Base-by-base conservation (phyloP, 1,140 invertebrate genomes). In the Acromyrmex echinatior region DNA sequence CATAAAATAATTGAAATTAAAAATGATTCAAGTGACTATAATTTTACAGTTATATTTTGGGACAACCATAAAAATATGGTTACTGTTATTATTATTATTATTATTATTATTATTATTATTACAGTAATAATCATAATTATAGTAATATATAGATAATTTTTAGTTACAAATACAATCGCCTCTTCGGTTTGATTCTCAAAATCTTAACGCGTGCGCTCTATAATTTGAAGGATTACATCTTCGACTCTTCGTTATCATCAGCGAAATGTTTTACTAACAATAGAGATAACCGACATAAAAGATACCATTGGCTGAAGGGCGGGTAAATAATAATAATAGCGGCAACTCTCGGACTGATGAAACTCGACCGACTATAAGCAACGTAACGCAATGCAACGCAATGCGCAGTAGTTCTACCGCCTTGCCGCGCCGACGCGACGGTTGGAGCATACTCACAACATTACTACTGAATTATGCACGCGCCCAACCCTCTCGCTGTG, bases 391-490 rank as follows among this genome's bases (percentile, higher is more conserved):
- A 25, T 12, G n/a, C n/a, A 49, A 39, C 65, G 16, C 51, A 56
- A 39, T 18, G 31, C 53, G 18, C 58, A 31, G 14, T 18, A 31
- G 14, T 18, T 65, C 6, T 49, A 65, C 25, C 56, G 16, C n/a
- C 31, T 35, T 35, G 31, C 31, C 31, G 31, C 31, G 31, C 39
- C 9, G 39, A 45, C 39, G 39, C n/a, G 31, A 7, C 28, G n/a
- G 45, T 77, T 65, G 51, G 25, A 66, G 85, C 73, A 21, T 74
- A 77, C 88, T 81, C 86, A 65, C 53, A 70, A 68, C 86, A 88
- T 92, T 91, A 92, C 82, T 63, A 86, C 71, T 92, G 87, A 92
- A 92, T 92, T 92, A 92, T 92, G 91, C 91, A 92, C 91, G 78
- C 81, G 66, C 77, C 56, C 35, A 66, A 88, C 73, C 62, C 65